A percentile compares a stretch with the other conserved stretches of the same genome.
Evolutionary conservation across 2,888 invertebrate species (phyloP).

Genomic region (Linyphia triangularis): DNA sequence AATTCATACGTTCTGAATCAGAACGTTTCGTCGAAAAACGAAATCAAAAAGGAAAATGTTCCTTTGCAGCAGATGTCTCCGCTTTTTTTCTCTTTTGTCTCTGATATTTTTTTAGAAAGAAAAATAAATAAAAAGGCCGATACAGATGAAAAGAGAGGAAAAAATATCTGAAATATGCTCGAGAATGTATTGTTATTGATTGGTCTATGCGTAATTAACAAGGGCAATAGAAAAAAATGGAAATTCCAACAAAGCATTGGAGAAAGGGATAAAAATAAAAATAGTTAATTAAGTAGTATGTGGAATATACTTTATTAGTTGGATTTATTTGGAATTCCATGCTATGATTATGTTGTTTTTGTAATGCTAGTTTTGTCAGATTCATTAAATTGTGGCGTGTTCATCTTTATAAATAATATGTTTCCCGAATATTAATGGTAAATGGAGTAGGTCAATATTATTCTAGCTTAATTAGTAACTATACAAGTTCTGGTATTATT

Average conservation of each 20-base stretch:
- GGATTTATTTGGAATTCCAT: neutral
- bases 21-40: conserved; percentile 6
- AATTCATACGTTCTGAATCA: conserved; percentile 51
- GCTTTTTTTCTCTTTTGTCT: too few species aligned
- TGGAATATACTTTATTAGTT: neutral
- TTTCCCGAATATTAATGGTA: too few species aligned
- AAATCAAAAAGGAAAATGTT: neutral
- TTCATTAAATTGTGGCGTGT: neutral
- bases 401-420: too few species aligned
- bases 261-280: neutral
- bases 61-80: neutral
- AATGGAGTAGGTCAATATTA: too few species aligned
- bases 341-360: neutral
- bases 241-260: neutral
- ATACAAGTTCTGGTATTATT: too few species aligned
- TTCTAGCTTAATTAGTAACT: too few species aligned
- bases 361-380: neutral
- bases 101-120: neutral
- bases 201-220: neutral
- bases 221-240: neutral
- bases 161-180: neutral
- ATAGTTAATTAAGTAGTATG: neutral
- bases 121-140: neutral
- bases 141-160: neutral
- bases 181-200: neutral